Evolutionary conservation across 2,113 vertebrate genomes (phyloP).

Genomic region (Rhadina sibilatrix): DNA sequence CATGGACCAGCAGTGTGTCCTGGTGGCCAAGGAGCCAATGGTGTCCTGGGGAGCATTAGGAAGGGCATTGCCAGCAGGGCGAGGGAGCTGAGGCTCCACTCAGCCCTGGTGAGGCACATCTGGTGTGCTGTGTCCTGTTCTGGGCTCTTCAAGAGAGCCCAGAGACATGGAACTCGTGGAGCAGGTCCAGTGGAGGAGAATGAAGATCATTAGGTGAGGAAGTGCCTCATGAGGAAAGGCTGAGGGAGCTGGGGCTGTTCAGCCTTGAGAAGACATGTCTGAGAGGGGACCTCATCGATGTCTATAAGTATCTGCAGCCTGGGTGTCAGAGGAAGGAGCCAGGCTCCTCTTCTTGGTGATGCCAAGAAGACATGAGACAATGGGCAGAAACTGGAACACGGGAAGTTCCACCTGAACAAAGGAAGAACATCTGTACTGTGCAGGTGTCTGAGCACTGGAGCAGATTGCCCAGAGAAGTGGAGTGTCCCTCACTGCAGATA

Average conservation of each 20-base stretch:
- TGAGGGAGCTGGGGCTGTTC: neutral
- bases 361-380: neutral
- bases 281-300: neutral
- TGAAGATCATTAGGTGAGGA: neutral
- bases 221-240: neutral
- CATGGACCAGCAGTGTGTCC: neutral
- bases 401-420: neutral
- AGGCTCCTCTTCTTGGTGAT: neutral
- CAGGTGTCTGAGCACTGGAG: neutral
- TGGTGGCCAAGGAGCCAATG: neutral
- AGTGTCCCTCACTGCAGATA: neutral
- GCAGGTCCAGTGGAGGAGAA: neutral
- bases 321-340: neutral
- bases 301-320: neutral
- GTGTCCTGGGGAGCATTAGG: neutral
- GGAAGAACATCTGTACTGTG: neutral
- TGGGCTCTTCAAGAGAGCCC: neutral
- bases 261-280: neutral
- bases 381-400: neutral
- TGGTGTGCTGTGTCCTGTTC: neutral
- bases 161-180: neutral
- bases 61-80: fast-evolving
- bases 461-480: neutral
- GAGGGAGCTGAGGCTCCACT: fast-evolving
- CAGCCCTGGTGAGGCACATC: neutral